These are phyloP conservation scores for human DNA, from an alignment of 2,113 vertebrate genomes.

Conservation along the genomic window GRCh38 chr1:112206501-112207000, in stretches of 20 bases:
- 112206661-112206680: not conserved
- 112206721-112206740: not conserved
- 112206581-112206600: not conserved
- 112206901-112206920: not conserved
- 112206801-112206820: not conserved
- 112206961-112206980: not conserved
- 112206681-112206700: not conserved
- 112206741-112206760: not conserved
- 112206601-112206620: not conserved
- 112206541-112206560: not conserved
- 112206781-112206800: not conserved
- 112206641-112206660: not conserved
- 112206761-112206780: not conserved
- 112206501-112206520: rapidly evolving
- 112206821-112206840: too few species aligned
- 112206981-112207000: not conserved
- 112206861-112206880: not conserved
- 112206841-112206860: not conserved
- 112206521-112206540: too few species aligned
- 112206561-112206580: not conserved
- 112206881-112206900: not conserved
- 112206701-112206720: not conserved
- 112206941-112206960: not conserved
- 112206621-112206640: not conserved
- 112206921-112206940: not conserved